A percentile compares a stretch with the other conserved stretches of the same genome.
These are phyloP conservation scores for Antigone vipio DNA, from an alignment of 2,113 vertebrate species.

Conservation along the genomic window DNA sequence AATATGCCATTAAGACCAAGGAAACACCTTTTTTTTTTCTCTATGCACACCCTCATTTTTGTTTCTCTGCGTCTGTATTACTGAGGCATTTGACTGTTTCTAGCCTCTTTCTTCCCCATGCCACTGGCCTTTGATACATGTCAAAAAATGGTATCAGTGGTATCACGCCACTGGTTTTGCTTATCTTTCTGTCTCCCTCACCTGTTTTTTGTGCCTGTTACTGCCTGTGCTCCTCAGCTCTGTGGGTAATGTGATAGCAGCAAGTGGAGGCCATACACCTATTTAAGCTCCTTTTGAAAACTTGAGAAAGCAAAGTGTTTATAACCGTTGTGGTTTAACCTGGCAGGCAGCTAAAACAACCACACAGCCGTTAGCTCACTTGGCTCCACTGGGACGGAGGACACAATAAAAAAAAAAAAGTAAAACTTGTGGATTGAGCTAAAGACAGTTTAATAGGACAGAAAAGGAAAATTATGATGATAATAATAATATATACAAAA, in stretches of 20 bases:
- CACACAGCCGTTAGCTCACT: too few species aligned
- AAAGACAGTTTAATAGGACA: too few species aligned
- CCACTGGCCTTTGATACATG: fast-evolving
- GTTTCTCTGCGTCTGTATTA: neutral
- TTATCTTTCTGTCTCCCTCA: neutral
- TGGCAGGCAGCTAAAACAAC: too few species aligned
- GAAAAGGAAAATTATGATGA: too few species aligned
- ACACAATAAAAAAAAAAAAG: too few species aligned
- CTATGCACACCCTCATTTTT: neutral
- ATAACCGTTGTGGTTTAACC: too few species aligned
- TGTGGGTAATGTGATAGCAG: neutral
- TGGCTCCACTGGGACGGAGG: too few species aligned
- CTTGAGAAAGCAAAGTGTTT: neutral
- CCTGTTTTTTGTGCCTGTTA: neutral
- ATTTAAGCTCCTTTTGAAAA: neutral
- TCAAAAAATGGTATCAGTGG: fast-evolving
- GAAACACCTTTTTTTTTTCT: neutral
- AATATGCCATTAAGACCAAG: neutral
- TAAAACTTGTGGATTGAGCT: too few species aligned
- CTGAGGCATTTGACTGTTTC: neutral
- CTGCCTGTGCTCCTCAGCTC: neutral
- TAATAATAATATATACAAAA: too few species aligned
- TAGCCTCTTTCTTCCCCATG: neutral
- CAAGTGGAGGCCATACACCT: neutral
- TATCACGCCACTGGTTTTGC: fast-evolving